phyloP scores from a whole-genome alignment of 2,888 invertebrate genomes.

The Pycnomerus fuliginosus region DNA sequence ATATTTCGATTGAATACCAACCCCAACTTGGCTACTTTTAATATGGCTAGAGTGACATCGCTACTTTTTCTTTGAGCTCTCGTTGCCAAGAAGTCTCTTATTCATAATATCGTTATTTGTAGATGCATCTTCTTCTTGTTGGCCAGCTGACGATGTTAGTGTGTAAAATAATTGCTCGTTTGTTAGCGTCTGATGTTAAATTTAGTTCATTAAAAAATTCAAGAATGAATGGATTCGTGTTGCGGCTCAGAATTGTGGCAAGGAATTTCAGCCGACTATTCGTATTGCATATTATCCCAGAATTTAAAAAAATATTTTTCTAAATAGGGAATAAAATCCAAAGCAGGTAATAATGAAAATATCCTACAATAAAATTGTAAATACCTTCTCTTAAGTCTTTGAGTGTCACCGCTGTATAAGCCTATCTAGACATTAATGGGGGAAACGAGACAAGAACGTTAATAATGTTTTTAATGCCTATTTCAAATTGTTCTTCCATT shows the following conservation, averaged over 20 bases:
- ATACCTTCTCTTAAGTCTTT: constrained; percentile 44
- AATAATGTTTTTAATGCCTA: constrained; percentile 45
- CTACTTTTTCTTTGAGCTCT: constrained; percentile 27
- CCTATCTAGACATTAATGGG: constrained; percentile 49
- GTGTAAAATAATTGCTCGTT: constrained; percentile 16
- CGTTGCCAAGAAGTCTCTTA: constrained; percentile 16
- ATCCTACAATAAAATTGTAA: constrained; percentile 51
- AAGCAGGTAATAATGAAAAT: constrained; percentile 49
- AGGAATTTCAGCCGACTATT: background rate
- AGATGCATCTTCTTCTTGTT: constrained; percentile 6
- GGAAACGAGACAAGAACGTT: constrained; percentile 46
- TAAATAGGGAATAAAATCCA: constrained; percentile 42
- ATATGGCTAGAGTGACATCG: constrained; percentile 35
- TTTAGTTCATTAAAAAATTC: constrained; percentile 6
- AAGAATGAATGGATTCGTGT: constrained; percentile 7
- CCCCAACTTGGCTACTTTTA: constrained; percentile 33
- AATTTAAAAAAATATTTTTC: constrained; percentile 29
- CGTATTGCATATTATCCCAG: constrained; percentile 9
- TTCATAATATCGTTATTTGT: constrained; percentile 17
- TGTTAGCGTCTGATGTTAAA: constrained; percentile 9
- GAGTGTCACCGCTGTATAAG: constrained; percentile 47
- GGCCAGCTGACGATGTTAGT: constrained; percentile 5
- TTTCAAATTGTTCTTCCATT: constrained; percentile 35
- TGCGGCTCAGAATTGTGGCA: background rate
- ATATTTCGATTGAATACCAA: constrained; percentile 41